phyloP scores from a whole-genome alignment of 2,797 vertebrate genomes.

The Microchirus variegatus region DNA sequence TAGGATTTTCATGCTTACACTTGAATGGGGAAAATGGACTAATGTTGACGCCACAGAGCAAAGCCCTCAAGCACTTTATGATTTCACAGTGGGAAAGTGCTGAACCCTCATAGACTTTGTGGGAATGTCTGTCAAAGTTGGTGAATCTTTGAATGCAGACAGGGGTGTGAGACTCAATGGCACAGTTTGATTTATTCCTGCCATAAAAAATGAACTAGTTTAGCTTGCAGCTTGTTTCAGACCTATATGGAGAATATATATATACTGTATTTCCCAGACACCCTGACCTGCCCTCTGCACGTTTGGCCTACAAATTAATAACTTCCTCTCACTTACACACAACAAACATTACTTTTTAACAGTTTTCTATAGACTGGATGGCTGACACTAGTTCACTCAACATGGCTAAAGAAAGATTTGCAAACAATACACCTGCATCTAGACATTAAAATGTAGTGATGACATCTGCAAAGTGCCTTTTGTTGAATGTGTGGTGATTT shows the following conservation, averaged over 20 bases:
- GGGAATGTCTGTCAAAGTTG: neutral
- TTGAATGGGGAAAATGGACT: too few species aligned
- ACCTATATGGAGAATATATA: neutral
- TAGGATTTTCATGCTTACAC: neutral
- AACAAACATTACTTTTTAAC: neutral
- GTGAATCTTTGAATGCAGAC: neutral
- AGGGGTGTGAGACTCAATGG: neutral
- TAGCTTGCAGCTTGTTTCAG: neutral
- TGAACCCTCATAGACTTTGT: neutral
- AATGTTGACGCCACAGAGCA: conserved; percentile 1
- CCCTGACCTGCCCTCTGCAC: neutral
- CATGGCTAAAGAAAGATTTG: conserved; percentile 15
- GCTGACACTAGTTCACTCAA: conserved; percentile 4
- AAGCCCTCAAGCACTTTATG: neutral
- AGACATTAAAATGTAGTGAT: conserved; percentile 26
- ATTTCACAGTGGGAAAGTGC: conserved; percentile 11
- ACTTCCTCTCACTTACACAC: neutral
- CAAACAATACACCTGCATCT: too few species aligned
- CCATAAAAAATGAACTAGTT: neutral
- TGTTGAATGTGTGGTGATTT: conserved; percentile 34
- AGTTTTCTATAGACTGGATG: neutral
- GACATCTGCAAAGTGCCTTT: conserved; percentile 20
- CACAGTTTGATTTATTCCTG: neutral
- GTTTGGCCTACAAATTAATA: neutral
- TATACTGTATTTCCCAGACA: neutral